Base-by-base conservation (phyloP, 2,797 vertebrate species). In the Platalea minor region DNA sequence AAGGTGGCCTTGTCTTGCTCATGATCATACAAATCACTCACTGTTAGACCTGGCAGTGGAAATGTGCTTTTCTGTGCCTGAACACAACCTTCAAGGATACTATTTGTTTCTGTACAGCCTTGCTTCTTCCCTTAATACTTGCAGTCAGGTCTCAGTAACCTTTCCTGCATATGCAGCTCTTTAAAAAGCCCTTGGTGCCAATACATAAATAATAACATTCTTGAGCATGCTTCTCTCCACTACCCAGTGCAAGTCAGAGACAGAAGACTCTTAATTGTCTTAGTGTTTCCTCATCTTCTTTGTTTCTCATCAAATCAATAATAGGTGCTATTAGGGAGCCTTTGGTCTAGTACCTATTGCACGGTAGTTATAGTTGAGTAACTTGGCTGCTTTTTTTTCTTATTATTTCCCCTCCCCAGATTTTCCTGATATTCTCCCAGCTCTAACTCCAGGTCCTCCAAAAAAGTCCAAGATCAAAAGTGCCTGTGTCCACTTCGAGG, bases 381-480 rank as follows among this genome's bases (percentile, higher is more conserved):
- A 75, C 29, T 76, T 93, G 18, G 31, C 64, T 54, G 41, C 5
- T 28, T 76, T 64, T 61, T 56, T 39, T 25, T 41, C 0, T 37
- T 94, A 37, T 59, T 93, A 51, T 69, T 64, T 85, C 25, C 10
- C 0, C 9, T 89, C 28, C 41, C 48, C 45, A 99, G 99, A 98
- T 97, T 98, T 99, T 95, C 98, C 99, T 75, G 99, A 99, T 94
- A 90, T 97, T 43, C 98, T 99, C 21, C 99, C 99, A 41, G 94
- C 98, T 95, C 96, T 99, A 96, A 98, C 98, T 26, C 99, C 99
- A 73, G 99, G 98, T 61, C 99, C 99, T 60, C 98, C 98, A 11
- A 99, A 99, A 96, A 99, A 98, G 97, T 99, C 99, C 53, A 98
- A 98, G 80, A 97, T 98, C 79, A 99, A 98, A 97, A 97, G 93